Conservation (phyloP, 2,888 invertebrate genomes). For the Lasioglossum calceatum region DNA sequence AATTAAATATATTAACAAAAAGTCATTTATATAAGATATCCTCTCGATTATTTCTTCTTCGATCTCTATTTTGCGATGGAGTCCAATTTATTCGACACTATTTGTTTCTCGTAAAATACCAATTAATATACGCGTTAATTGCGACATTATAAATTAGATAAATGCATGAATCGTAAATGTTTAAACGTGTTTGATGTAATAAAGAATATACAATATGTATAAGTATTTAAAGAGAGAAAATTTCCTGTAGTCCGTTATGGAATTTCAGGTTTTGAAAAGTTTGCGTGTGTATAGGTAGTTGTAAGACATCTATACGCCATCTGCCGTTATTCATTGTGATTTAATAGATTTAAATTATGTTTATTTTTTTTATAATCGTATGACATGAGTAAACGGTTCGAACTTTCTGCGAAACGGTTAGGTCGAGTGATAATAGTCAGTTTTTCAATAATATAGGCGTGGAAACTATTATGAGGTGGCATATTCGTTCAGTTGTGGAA, state of each 20-base stretch:
- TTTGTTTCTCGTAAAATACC: background rate
- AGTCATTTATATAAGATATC: background rate
- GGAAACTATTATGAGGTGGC: conserved; percentile 1
- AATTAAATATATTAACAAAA: background rate
- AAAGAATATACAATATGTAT: background rate
- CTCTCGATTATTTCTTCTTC: background rate
- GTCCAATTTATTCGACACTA: background rate
- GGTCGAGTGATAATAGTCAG: conserved; percentile 13
- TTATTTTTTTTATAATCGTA: conserved; percentile 35
- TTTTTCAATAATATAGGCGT: background rate
- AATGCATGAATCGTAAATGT: background rate
- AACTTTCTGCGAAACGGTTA: conserved; percentile 27
- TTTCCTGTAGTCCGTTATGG: background rate
- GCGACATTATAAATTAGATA: background rate
- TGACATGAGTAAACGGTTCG: conserved; percentile 19
- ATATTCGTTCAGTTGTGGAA: background rate
- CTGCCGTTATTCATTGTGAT: conserved; percentile 34
- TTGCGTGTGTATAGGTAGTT: background rate
- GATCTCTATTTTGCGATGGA: background rate
- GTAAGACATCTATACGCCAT: conserved; percentile 25
- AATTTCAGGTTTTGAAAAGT: background rate
- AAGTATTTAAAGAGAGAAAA: background rate
- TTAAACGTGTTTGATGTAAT: background rate
- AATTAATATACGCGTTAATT: background rate
- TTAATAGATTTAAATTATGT: conserved; percentile 48